Base-by-base conservation (phyloP, 2,888 invertebrate species). In the Camptogramma bilineatum region DNA sequence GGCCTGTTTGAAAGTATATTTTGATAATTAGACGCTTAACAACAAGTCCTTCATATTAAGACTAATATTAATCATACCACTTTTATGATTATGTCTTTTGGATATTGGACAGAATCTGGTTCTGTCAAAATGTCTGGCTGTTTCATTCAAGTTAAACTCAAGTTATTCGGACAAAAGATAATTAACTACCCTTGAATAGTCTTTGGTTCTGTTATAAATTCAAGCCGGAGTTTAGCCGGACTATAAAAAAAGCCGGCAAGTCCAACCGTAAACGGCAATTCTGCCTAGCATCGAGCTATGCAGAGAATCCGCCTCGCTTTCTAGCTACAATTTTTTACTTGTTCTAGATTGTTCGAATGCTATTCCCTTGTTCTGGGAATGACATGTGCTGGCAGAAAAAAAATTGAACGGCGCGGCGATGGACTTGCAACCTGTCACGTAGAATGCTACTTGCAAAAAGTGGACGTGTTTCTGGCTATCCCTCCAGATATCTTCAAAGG, bases 301-400 rank as follows among this genome's bases (percentile, higher is more conserved):
- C 58, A 21, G 66, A 60, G 80, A 75, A 79, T 81, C 75, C 68
- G 72, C 71, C 60, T 69, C 72, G 79, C 80, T 83, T 80, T 82
- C 84, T 83, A 85, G 80, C 70, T 71, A 73, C 74, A 69, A 71
- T 71, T 79, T 84, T 86, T 84, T 84, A 81, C 73, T 69, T 64
- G 74, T 77, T 79, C 81, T 82, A 82, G 79, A 82, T 82, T 76
- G 78, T 81, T 80, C 72, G 74, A 75, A 75, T 73, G 75, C 75
- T 75, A 68, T 71, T 73, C 75, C 73, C 71, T 70, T 68, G 56
- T 84, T 83, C 83, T 74, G 59, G 60, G 84, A 83, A 85, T 73
- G 70, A 74, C 66, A 70, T 68, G 66, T 71, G 58, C 51, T 58
- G n/a, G n/a, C n/a, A 54, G 57, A 51, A 51, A 55, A 46, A 53